Evolutionary conservation across 2,797 vertebrate genomes (phyloP).

Genomic region (Falco berigora): DNA sequence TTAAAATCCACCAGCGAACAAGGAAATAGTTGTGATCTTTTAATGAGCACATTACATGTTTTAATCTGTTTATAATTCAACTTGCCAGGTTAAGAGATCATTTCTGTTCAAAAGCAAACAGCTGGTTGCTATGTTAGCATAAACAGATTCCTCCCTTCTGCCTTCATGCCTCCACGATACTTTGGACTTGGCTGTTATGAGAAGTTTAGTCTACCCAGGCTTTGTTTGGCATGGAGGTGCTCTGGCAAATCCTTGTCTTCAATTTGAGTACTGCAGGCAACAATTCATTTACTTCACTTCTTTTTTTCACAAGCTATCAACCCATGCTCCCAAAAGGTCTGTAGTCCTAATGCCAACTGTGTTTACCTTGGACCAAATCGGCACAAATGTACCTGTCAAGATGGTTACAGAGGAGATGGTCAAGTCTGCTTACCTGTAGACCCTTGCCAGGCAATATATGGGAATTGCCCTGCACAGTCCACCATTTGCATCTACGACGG

Average conservation of each 20-base stretch:
- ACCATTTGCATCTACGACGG: constrained; percentile 80
- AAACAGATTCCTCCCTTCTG: constrained; percentile 29
- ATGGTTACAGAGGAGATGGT: constrained; percentile 85
- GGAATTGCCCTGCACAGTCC: constrained; percentile 75
- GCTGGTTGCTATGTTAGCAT: not conserved
- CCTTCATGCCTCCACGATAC: not conserved
- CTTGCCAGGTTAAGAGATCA: constrained; percentile 11
- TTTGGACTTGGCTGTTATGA: not conserved
- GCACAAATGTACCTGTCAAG: constrained; percentile 79
- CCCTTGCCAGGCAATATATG: constrained; percentile 80
- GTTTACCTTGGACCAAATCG: constrained; percentile 79
- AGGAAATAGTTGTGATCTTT: constrained; percentile 12
- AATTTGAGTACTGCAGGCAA: not conserved
- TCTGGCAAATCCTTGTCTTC: not conserved
- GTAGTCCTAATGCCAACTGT: constrained; percentile 79
- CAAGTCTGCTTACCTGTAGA: constrained; percentile 80
- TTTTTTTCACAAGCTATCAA: constrained; percentile 80
- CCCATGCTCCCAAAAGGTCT: constrained; percentile 78
- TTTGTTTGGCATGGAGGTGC: not conserved
- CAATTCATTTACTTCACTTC: not conserved
- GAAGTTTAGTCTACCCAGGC: not conserved
- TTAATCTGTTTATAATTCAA: constrained; percentile 9
- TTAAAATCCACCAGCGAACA: not conserved
- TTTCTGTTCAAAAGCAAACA: constrained; percentile 13
- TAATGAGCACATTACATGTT: not conserved